Conservation (phyloP, 2,888 invertebrate species). For the Odontothrips loti region DNA sequence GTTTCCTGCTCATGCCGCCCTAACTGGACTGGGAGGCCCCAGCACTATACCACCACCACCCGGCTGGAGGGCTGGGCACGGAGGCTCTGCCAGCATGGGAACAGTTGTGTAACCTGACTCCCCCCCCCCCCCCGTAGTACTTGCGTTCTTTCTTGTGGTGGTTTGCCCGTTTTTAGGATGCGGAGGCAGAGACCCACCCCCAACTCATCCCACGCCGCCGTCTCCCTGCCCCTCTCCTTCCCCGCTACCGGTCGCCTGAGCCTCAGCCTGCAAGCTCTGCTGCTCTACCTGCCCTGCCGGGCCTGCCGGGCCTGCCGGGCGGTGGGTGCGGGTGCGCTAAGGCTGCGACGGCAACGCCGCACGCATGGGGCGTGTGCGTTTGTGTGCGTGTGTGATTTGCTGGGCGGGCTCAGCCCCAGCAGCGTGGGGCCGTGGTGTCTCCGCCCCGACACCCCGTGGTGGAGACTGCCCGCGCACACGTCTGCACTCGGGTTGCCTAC, state of each 20-base stretch:
- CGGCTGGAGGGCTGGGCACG: background rate
- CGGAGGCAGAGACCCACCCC: background rate
- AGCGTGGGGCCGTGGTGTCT: no score
- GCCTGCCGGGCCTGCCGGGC: background rate
- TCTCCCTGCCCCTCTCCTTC: background rate
- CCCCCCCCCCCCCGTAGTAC: background rate
- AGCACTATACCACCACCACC: no score
- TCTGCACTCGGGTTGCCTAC: no score
- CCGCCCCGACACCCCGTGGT: no score
- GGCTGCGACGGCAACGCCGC: background rate
- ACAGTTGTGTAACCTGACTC: conserved; percentile 23
- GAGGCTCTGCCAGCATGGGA: conserved; percentile 7
- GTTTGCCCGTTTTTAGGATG: conserved; percentile 23
- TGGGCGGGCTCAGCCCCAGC: no score
- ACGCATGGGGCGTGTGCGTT: background rate
- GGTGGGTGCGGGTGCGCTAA: background rate
- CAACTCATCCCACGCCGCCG: background rate
- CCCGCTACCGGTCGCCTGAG: background rate
- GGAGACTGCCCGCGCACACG: no score
- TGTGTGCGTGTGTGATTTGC: no score
- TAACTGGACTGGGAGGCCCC: no score
- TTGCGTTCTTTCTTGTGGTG: background rate
- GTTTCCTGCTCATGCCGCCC: no score
- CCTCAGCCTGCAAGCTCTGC: background rate
- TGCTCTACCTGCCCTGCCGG: background rate